Percentiles rank a stretch among this genome's conserved stretches.
Conservation (phyloP, 2,797 vertebrate genomes). For the Pseudochirops corinnae region DNA sequence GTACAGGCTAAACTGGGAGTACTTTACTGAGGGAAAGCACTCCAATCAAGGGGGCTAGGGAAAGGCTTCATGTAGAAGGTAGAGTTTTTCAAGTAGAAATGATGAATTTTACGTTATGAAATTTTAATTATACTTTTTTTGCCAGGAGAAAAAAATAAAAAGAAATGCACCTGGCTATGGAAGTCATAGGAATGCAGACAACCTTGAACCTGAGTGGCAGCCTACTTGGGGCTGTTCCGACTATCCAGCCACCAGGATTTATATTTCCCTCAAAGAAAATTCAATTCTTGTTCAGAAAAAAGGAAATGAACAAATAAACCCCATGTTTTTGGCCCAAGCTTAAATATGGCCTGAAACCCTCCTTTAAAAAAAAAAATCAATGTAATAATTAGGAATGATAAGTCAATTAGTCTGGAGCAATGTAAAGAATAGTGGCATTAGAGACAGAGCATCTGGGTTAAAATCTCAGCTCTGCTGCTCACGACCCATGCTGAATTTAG, state of each 20-base stretch:
- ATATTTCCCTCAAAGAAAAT: background rate
- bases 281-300: background rate
- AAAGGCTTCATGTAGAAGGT: background rate
- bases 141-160: background rate
- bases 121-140: background rate
- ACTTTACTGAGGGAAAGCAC: background rate
- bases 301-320: background rate
- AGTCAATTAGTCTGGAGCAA: background rate
- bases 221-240: background rate
- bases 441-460: background rate
- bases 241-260: background rate
- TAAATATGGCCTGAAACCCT: slow-evolving; percentile 38
- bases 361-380: background rate
- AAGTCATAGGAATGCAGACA: background rate
- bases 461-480: background rate
- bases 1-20: background rate
- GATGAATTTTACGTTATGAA: background rate
- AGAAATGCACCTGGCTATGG: background rate
- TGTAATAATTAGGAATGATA: slow-evolving; percentile 3
- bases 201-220: background rate
- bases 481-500: background rate
- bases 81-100: background rate
- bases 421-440: background rate
- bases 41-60: background rate
- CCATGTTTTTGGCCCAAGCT: slow-evolving; percentile 42